Evolutionary conservation across 2,797 vertebrate genomes (phyloP), one percentile per base, ranked within the genome.

Genomic region (Anguilla obscura): DNA sequence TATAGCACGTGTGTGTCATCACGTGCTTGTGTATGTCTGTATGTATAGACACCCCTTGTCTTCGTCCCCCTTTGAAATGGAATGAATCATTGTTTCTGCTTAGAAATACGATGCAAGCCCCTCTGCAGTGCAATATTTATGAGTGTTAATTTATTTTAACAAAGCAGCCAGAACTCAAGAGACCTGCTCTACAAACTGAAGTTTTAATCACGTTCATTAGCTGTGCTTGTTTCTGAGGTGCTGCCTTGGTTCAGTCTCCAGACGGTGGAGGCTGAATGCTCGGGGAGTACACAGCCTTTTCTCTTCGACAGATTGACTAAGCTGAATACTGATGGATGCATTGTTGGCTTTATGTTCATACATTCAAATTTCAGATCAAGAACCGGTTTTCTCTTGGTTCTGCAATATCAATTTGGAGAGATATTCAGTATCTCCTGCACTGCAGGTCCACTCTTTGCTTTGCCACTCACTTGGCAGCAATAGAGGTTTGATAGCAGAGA

Each of bases 191-290:
- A 87, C 58, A 56, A 89, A 50, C 36, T 33, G 52, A 63, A 52
- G 52, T 88, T 84, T 86, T 86, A 82, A 84, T 88, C 79, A 85
- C 50, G 56, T 88, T 87, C 88, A 85, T 85, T 88, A 85, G 48
- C 16, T 24, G 48, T 86, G 74, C 50, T 18, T 56, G 94, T 93
- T 95, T 94, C 60, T 30, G 52, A n/a, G 63, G 69, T 45, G 16
- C 36, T 40, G 74, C 76, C 36, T 56, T 9, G 76, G 87, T 69
- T 63, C 66, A 18, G 84, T 21, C 40, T 85, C 36, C 18, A 58
- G 84, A 76, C 45, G 48, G 87, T 8, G 71, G 80, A 54, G 40
- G 58, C 84, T 8, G 18, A 16, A 8, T 30, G 2, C 76, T 69
- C 54, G 63, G 71, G 24, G 27, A 86, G 63, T 48, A 66, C 74